These are phyloP conservation scores for Apamea monoglypha DNA, from an alignment of 2,888 invertebrate species.

Conservation along the genomic window DNA sequence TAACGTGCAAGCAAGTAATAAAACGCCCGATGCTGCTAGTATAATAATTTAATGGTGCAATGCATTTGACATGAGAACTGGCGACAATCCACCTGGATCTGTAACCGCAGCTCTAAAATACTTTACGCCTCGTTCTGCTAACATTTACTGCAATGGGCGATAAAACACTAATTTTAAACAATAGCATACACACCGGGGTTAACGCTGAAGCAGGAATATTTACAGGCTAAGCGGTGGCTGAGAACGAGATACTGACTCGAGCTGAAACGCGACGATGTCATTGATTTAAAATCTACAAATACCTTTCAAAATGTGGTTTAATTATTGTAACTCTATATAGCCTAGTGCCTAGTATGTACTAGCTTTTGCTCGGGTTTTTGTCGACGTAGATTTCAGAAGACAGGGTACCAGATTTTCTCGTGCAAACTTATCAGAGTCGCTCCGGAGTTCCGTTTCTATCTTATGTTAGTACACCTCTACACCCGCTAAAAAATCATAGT, in stretches of 20 bases:
- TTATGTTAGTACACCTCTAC: not conserved
- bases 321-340: not conserved
- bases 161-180: constrained; percentile 57
- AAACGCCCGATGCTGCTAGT: not conserved
- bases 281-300: constrained; percentile 6
- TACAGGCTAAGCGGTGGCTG: constrained; percentile 1
- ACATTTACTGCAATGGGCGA: constrained; percentile 33
- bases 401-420: not conserved
- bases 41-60: constrained; percentile 7
- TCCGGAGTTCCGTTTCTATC: not conserved
- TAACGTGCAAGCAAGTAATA: not conserved
- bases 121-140: constrained; percentile 24
- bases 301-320: not conserved
- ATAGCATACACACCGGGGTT: constrained; percentile 39
- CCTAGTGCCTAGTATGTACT: not conserved
- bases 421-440: not conserved
- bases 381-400: not conserved
- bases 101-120: constrained; percentile 32
- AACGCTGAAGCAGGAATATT: constrained; percentile 19
- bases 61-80: constrained; percentile 14
- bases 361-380: not conserved
- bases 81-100: constrained; percentile 15
- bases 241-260: constrained; percentile 20
- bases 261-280: not conserved
- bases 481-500: not conserved